phyloP scores from a whole-genome alignment of 2,797 vertebrate genomes.

The Schizopygopsis pylzovi region DNA sequence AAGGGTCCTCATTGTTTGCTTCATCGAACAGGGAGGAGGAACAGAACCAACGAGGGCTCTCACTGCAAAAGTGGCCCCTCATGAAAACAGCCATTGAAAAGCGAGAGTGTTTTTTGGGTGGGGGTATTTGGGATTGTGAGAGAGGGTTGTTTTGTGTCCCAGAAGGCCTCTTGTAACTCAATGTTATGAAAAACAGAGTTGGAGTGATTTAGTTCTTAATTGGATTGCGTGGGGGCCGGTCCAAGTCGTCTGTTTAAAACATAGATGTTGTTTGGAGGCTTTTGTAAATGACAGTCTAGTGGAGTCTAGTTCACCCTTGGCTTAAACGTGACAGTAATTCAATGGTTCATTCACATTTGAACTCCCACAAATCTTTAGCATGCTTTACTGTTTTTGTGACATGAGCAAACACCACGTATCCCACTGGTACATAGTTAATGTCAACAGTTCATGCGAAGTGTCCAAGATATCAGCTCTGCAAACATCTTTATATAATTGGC shows the following conservation, averaged over 20 bases:
- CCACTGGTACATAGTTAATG: neutral
- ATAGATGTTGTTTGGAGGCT: conserved; percentile 35
- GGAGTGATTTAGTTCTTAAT: conserved; percentile 44
- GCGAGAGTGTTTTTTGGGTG: neutral
- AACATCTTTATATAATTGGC: neutral
- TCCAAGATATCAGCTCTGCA: neutral
- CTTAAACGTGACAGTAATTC: conserved; percentile 10
- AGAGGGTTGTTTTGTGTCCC: conserved; percentile 48
- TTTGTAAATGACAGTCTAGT: conserved; percentile 28
- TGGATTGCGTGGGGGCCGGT: conserved; percentile 14
- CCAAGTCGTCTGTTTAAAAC: conserved; percentile 23
- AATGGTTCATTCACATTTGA: conserved; percentile 35
- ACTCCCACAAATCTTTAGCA: conserved; percentile 24
- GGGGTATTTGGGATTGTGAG: conserved; percentile 17
- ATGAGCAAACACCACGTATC: conserved; percentile 1
- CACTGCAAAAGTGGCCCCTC: conserved; percentile 29
- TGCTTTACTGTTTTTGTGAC: conserved; percentile 17
- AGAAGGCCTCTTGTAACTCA: conserved; percentile 47
- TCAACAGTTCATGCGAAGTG: neutral
- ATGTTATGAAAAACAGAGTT: conserved; percentile 45
- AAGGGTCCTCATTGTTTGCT: conserved; percentile 34
- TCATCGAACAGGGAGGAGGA: conserved; percentile 19
- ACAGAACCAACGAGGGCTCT: conserved; percentile 33
- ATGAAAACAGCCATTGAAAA: conserved; percentile 12
- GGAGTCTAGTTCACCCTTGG: conserved; percentile 28